Base-by-base conservation (phyloP, 2,113 vertebrate species). In the Glaucomys volans region DNA sequence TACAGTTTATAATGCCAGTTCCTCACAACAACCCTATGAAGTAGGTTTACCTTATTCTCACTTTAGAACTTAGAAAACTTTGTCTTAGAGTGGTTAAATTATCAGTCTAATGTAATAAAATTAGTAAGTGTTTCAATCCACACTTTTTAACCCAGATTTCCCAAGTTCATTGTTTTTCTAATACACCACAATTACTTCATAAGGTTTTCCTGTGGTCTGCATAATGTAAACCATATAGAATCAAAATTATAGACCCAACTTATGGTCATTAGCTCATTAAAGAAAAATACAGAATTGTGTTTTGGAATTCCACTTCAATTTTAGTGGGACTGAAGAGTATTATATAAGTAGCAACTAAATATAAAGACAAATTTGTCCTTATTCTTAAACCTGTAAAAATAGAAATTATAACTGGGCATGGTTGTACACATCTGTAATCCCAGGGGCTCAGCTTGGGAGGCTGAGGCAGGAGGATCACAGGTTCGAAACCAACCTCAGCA, bases 41-140 rank as follows among this genome's bases (percentile, higher is more conserved):
- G 44, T 52, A 74, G 42, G 10, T 47, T 75, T 84, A 91, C 11
- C 37, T 40, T 95, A 84, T 44, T 11, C 24, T 95, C 8, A 94
- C 37, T 83, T 79, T 54, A 93, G 40, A 37, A 44, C 14, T 94
- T 72, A 93, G 37, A 96, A 91, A 97, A 94, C 67, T n/a, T 24
- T 77, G 30, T 90, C 6, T 89, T 24, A 88, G 32, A 87, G 47
- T 10, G 32, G 4, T 80, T 86, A 75, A 83, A 75, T 76, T 80
- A 80, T 3, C 44, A 91, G 42, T 35, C 67, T 89, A 93, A 89
- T 71, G 1, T 64, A 64, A 89, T 90, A 88, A 90, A 86, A 74
- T 10, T 30, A 66, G 16, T 44, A 95, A 79, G 9, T 87, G 18
- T 14, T 5, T 97, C 40, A 89, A 69, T 52, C n/a, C 91, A 42